A percentile compares a stretch with the other conserved stretches of the same genome.
Conservation (phyloP, 23 tunicate species). For the Ciona savignyi region DNA sequence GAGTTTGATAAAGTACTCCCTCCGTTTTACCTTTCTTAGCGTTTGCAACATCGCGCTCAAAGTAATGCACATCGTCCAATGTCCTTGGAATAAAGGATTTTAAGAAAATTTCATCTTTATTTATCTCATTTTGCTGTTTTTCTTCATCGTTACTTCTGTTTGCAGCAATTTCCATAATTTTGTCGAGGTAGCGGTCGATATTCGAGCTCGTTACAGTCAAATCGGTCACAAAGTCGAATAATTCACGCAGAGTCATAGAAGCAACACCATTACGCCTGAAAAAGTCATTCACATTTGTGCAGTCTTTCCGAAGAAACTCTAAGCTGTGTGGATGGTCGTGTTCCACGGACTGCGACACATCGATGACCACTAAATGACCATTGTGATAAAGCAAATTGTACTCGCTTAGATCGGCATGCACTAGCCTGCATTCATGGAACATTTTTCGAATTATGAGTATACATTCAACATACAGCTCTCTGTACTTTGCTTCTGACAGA, state of each 20-base stretch:
- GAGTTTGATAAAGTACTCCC: slow-evolving; percentile 54
- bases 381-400: slow-evolving; percentile 80
- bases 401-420: slow-evolving; percentile 95
- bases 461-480: slow-evolving; percentile 80
- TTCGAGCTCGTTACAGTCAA: slow-evolving; percentile 46
- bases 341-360: slow-evolving; percentile 97
- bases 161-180: slow-evolving; percentile 48
- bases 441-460: slow-evolving; percentile 56
- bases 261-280: slow-evolving; percentile 70
- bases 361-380: slow-evolving; percentile 65
- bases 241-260: slow-evolving; percentile 64
- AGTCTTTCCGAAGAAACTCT: slow-evolving; percentile 84
- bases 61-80: slow-evolving; percentile 51
- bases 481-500: slow-evolving; percentile 56
- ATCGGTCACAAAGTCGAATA: slow-evolving; percentile 95
- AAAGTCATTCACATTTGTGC: slow-evolving; percentile 84
- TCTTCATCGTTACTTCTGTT: slow-evolving; percentile 17
- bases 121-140: not conserved
- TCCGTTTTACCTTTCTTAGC: slow-evolving; percentile 45
- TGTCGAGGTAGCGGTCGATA: slow-evolving; percentile 67
- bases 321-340: slow-evolving; percentile 87
- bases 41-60: slow-evolving; percentile 51
- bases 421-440: slow-evolving; percentile 71
- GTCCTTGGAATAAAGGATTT: slow-evolving; percentile 79
- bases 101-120: slow-evolving; percentile 72